Evolutionary conservation across 2,888 invertebrate genomes (phyloP), one percentile per base, ranked within the genome.

Genomic region (Rhagonycha fulva): DNA sequence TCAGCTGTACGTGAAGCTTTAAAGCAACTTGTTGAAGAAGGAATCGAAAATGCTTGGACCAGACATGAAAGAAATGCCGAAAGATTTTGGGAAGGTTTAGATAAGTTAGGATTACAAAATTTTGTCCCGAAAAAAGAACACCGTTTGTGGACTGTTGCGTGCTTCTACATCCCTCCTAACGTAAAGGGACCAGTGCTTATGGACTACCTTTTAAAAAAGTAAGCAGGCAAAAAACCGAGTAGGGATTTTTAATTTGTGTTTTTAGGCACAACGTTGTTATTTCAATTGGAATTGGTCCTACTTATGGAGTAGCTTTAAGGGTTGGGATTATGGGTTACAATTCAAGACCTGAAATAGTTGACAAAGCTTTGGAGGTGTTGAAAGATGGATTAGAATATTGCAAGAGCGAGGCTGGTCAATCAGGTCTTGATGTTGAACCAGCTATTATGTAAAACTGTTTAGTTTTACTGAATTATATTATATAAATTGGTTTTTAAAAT

Each of bases 271-370:
- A 87, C 77, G 90, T 96, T 32, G 92, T 95, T 82, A 93, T 96
- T 75, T 91, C 94, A 76, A 93, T 93, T 11, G 96, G 96, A 0
- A 87, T 96, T 14, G 96, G 96, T 0, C 93, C 94, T 0, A 94
- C 95, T 0, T 90, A 88, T 0, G 95, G 94, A 14, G 93, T 93
- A 81, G 90, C 94, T 0, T 91, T 96, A 82, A 91, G 96, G 3
- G 91, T 97, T 79, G 96, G 97, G 1, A 87, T 96, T 11, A 94
- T 97, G 94, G 96, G 96, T 4, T 87, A 88, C 71, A 93, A 93
- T 72, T 81, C 82, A 10, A 76, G 82, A 3, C 62, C 83, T 0
- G 79, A 83, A 70, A 82, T 84, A 70, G 86, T 87, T 0, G 85
- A 88, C 75, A 78, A 83, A 7, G 79, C 85, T 23, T 76, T 87